Evolutionary conservation across 64 coral and sea anemone genomes (phyloP), one percentile per base, ranked within the genome.

Genomic region (Hydrozoanthus tunicans): DNA sequence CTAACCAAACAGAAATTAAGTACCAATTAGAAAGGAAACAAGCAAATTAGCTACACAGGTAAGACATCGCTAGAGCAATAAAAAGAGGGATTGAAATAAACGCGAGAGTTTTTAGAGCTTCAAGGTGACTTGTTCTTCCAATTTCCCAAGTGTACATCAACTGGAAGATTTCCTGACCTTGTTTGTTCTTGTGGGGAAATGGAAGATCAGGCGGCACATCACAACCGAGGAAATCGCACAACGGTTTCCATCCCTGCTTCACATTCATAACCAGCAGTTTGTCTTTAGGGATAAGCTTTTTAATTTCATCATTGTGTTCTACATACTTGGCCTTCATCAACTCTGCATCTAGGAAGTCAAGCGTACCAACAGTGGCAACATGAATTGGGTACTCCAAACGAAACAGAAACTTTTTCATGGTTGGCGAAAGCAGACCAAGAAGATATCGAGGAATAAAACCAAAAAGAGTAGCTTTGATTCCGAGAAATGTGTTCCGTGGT

Each of bases 211-310:
- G 78, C 8, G 3, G 32, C 32, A 43, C 56, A 12, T 80, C 78
- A 27, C 56, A 60, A 24, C 56, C 78, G 4, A 80, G 78, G 56
- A 80, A 61, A 5, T 80, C 56, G 20, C 78, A 80, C 5, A 80
- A 23, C 14, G 78, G 56, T 20, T 80, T 61, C 78, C 78, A 80
- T 15, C 78, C 78, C 55, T 80, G 57, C 56, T 80, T 80, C 6
- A 80, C 78, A 60, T 80, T 80, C 78, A 80, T 58, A 80, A 80
- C 78, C 78, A 80, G 56, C 14, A 80, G 56, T 60, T 80, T 80
- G 9, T 80, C 78, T 61, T 80, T 80, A 17, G 78, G 56, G 2
- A 80, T 54, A 10, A 32, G 0, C 3, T 57, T 25, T 14, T 82
- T 23, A 20, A 82, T 59, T 12, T 14, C 15, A 14, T 54, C 60